A percentile compares a stretch with the other conserved stretches of the same genome.
phyloP scores from a whole-genome alignment of 2,797 vertebrate species.

The Rallus crepitans region DNA sequence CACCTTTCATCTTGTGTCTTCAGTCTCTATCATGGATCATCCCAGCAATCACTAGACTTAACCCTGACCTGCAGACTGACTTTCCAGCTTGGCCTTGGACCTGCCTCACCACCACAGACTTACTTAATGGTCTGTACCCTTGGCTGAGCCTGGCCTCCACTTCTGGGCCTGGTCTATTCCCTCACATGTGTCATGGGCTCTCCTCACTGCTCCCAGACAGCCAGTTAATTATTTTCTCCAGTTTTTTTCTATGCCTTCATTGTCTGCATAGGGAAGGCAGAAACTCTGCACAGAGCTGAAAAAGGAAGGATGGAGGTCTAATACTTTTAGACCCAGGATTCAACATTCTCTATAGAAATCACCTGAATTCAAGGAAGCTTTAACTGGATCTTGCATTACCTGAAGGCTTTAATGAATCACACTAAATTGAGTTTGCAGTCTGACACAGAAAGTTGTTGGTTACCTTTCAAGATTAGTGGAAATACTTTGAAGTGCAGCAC shows the following conservation, averaged over 20 bases:
- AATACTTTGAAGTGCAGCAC: background rate
- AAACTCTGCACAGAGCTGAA: background rate
- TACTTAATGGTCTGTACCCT: background rate
- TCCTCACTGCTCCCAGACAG: background rate
- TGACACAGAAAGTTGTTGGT: background rate
- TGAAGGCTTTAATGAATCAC: background rate
- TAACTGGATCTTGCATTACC: background rate
- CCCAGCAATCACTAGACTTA: background rate
- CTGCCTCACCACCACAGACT: background rate
- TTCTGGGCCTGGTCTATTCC: background rate
- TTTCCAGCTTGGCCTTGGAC: background rate
- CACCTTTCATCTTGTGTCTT: background rate
- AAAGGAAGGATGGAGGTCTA: background rate
- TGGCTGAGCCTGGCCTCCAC: background rate
- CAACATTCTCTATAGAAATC: background rate
- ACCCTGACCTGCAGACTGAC: background rate
- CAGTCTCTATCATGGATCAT: background rate
- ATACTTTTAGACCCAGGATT: background rate
- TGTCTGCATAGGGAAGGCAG: background rate
- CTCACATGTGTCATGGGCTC: background rate
- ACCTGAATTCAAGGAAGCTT: background rate
- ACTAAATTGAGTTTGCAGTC: background rate
- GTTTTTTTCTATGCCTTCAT: background rate
- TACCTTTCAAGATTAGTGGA: background rate
- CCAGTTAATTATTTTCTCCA: background rate